phyloP scores from a whole-genome alignment of 2,888 invertebrate genomes.

The Polyploca ridens region DNA sequence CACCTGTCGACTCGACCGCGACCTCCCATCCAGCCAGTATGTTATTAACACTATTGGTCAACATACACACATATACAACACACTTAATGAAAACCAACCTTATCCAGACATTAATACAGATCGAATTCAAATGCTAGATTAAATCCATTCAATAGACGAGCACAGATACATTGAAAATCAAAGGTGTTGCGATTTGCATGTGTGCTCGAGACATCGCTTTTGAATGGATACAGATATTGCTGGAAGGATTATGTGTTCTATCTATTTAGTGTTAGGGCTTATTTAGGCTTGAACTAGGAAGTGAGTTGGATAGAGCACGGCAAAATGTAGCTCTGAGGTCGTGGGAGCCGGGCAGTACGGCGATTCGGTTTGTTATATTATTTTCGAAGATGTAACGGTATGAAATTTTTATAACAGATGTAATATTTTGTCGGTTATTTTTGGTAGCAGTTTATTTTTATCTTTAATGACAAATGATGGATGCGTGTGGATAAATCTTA shows the following conservation, averaged over 20 bases:
- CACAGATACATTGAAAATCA: slow-evolving; percentile 46
- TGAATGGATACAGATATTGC: slow-evolving; percentile 67
- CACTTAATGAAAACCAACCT: slow-evolving; percentile 40
- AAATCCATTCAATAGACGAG: slow-evolving; percentile 56
- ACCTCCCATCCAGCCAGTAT: slow-evolving; percentile 70
- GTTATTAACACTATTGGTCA: slow-evolving; percentile 77
- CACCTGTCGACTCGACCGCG: slow-evolving; percentile 77
- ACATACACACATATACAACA: slow-evolving; percentile 54
- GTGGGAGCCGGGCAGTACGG: slow-evolving; percentile 72
- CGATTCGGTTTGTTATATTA: slow-evolving; percentile 75
- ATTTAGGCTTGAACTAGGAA: slow-evolving; percentile 68
- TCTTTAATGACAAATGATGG: not conserved
- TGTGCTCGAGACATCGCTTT: slow-evolving; percentile 69
- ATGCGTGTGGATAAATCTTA: not conserved
- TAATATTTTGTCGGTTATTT: slow-evolving; percentile 45
- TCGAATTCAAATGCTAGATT: slow-evolving; percentile 39
- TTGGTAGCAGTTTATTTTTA: slow-evolving; percentile 27
- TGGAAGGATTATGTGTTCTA: slow-evolving; percentile 47
- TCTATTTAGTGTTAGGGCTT: slow-evolving; percentile 39
- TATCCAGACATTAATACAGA: slow-evolving; percentile 37
- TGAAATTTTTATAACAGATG: slow-evolving; percentile 69
- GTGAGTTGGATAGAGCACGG: slow-evolving; percentile 80
- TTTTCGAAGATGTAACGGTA: slow-evolving; percentile 70
- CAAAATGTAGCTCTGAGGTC: slow-evolving; percentile 77
- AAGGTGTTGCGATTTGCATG: slow-evolving; percentile 65